Evolutionary conservation across 2,888 invertebrate genomes (phyloP).

Genomic region (Augochlorella aurata): DNA sequence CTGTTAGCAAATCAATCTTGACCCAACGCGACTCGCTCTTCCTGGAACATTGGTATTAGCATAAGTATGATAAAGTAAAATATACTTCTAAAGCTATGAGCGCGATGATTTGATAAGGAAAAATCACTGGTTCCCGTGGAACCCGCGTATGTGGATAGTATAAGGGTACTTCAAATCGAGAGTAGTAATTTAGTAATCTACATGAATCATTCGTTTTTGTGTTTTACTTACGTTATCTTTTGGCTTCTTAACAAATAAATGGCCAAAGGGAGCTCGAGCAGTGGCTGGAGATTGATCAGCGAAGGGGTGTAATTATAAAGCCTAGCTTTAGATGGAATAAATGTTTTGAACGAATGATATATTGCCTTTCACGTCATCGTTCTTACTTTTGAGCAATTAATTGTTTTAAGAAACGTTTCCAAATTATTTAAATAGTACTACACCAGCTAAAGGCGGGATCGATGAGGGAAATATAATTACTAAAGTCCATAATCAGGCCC

Average conservation of each 20-base stretch:
- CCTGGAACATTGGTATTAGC: background rate
- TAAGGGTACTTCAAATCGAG: background rate
- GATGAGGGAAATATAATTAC: background rate
- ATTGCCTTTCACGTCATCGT: too few relatives aligned
- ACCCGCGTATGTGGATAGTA: background rate
- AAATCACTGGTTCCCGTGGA: background rate
- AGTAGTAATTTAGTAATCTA: background rate
- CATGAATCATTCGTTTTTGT: background rate
- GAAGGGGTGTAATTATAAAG: background rate
- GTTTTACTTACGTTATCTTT: background rate
- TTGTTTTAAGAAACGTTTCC: background rate
- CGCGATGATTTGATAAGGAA: background rate
- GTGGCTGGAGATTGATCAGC: background rate
- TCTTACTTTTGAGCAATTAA: too few relatives aligned
- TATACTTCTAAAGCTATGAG: background rate
- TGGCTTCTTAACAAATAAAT: background rate
- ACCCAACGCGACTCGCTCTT: background rate
- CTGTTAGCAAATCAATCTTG: slow-evolving; percentile 18
- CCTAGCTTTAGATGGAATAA: background rate
- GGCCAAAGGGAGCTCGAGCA: background rate
- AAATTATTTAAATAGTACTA: background rate
- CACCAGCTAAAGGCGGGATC: background rate
- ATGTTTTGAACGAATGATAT: too few relatives aligned
- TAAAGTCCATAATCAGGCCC: background rate
- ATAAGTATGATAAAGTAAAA: slow-evolving; percentile 1